phyloP scores from a whole-genome alignment of 1,140 invertebrate species.

The Mylabris phalerata region DNA sequence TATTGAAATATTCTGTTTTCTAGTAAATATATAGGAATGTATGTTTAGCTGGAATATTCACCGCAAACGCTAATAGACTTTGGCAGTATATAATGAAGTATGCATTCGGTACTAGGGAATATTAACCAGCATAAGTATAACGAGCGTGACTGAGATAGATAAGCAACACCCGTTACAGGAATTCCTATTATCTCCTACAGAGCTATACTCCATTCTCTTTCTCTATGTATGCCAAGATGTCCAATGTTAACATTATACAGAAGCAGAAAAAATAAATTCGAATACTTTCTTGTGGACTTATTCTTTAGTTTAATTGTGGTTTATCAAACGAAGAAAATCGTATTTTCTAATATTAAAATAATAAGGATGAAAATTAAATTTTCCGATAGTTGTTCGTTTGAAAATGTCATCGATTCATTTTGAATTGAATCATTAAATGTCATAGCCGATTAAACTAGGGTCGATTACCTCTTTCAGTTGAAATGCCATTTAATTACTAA shows the following conservation, averaged over 20 bases:
- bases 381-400: too few species aligned
- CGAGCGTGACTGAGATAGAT: conserved; percentile 16
- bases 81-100: conserved; percentile 16
- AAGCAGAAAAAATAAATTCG: conserved; percentile 5
- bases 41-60: conserved; percentile 6
- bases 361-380: too few species aligned
- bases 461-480: conserved; percentile 11
- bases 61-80: conserved; percentile 11
- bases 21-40: conserved; percentile 8
- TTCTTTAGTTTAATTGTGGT: too few species aligned
- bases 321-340: too few species aligned
- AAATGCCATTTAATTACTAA: conserved; percentile 13
- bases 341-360: too few species aligned
- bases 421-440: conserved; percentile 16
- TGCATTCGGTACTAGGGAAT: conserved; percentile 12
- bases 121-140: conserved; percentile 15
- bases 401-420: neutral
- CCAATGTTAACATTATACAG: conserved; percentile 12
- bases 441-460: conserved; percentile 14
- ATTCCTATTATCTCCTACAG: conserved; percentile 13
- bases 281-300: neutral
- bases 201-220: conserved; percentile 9
- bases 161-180: conserved; percentile 14
- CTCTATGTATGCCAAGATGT: conserved; percentile 8
- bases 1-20: conserved; percentile 11